phyloP scores from a whole-genome alignment of 1,140 invertebrate species.

The Lepidurus packardi region DNA sequence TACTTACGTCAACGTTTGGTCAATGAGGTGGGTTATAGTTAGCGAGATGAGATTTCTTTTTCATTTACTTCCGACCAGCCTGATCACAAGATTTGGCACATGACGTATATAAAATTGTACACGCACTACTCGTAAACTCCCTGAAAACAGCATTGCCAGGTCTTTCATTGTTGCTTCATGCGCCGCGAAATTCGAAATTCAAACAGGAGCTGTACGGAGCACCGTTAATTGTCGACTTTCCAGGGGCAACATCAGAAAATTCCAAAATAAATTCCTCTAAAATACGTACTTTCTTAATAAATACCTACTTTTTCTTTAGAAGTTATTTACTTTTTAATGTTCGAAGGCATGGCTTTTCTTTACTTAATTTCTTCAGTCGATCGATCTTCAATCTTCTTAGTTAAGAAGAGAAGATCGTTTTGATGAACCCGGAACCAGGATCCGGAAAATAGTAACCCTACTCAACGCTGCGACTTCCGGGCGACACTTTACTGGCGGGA shows the following conservation, averaged over 20 bases:
- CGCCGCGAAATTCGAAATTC: neutral
- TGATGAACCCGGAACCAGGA: no score
- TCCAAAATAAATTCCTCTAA: no score
- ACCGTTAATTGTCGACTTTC: neutral
- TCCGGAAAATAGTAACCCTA: no score
- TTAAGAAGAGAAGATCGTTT: no score
- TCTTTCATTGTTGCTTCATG: neutral
- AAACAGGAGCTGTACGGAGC: neutral
- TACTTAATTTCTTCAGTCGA: no score
- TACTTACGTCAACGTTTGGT: neutral
- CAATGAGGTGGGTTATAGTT: neutral
- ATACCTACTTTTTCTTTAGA: no score
- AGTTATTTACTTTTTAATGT: no score
- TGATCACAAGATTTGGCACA: constrained; percentile 15
- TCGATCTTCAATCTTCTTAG: no score
- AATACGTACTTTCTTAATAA: no score
- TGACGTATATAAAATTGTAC: neutral
- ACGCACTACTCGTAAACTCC: neutral
- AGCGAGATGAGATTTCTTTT: neutral
- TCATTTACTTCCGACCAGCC: neutral
- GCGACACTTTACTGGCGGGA: no score
- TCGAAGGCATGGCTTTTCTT: no score
- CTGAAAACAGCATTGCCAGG: neutral
- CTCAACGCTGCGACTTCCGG: no score
- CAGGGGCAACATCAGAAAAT: neutral